Evolutionary conservation across 2,797 vertebrate genomes (phyloP).

Genomic region (Phrynocephalus forsythii): DNA sequence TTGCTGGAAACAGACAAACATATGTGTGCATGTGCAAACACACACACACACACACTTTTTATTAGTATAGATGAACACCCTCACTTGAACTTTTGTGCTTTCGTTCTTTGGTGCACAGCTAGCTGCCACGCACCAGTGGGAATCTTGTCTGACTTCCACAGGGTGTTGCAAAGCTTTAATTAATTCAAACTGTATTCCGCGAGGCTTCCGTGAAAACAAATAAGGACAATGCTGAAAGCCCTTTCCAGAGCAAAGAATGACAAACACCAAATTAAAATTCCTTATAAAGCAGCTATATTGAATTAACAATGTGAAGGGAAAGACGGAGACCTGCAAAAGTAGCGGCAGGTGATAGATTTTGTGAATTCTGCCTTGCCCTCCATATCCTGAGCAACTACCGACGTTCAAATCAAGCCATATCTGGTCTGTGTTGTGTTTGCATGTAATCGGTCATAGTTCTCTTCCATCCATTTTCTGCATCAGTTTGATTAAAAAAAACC

Average conservation of each 20-base stretch:
- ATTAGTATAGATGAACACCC: neutral
- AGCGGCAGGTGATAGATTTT: neutral
- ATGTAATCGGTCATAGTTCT: neutral
- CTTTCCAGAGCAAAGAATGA: conserved; percentile 8
- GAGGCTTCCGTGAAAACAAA: conserved; percentile 12
- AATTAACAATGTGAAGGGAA: neutral
- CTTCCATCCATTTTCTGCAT: neutral
- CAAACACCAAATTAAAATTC: conserved; percentile 8
- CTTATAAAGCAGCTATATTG: neutral
- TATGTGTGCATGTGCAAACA: too few relatives aligned
- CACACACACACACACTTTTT: too few relatives aligned
- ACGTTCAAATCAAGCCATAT: neutral
- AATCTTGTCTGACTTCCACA: conserved; percentile 8
- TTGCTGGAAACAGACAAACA: too few relatives aligned
- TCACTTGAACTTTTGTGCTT: neutral
- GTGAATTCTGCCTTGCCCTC: neutral
- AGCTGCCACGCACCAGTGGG: neutral
- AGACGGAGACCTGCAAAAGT: neutral
- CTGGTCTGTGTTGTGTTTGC: neutral
- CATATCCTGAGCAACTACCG: neutral
- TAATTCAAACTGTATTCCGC: conserved; percentile 28
- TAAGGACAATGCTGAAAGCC: conserved; percentile 21
- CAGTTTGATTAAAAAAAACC: neutral
- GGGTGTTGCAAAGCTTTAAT: neutral
- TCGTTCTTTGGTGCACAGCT: neutral